Conservation (phyloP, 2,113 vertebrate species). For the Daboia siamensis region DNA sequence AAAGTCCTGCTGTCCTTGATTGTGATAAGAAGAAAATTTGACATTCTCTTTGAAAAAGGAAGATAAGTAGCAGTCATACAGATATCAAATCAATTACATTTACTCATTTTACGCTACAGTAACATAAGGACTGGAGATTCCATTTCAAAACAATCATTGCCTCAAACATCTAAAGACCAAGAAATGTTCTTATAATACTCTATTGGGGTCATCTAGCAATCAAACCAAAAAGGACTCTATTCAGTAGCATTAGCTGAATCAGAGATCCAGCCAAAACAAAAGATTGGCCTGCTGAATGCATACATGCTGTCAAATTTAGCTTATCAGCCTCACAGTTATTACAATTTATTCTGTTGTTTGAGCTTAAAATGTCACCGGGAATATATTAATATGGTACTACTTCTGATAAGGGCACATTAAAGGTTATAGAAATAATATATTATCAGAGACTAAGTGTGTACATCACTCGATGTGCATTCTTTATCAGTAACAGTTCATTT, state of each 20-base stretch:
- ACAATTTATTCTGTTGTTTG: conserved; percentile 58
- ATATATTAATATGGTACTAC: conserved; percentile 63
- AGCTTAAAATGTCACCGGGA: conserved; percentile 64
- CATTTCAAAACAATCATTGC: neutral
- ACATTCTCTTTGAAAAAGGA: neutral
- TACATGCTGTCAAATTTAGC: conserved; percentile 57
- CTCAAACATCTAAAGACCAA: conserved; percentile 16
- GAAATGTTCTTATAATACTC: conserved; percentile 26
- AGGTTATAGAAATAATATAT: conserved; percentile 19
- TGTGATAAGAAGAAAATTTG: neutral
- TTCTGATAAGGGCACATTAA: conserved; percentile 58
- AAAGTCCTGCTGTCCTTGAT: neutral
- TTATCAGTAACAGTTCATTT: conserved; percentile 34
- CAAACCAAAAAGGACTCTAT: conserved; percentile 17
- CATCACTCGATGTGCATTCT: neutral
- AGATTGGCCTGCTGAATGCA: conserved; percentile 44
- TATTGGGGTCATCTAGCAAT: neutral
- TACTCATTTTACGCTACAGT: neutral
- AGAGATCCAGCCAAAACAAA: conserved; percentile 55
- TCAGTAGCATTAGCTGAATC: conserved; percentile 40
- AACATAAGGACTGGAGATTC: neutral
- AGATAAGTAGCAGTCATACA: neutral
- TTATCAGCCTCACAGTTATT: conserved; percentile 64
- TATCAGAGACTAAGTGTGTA: conserved; percentile 12
- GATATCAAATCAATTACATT: neutral